phyloP scores from a whole-genome alignment of 2,113 vertebrate genomes.

The Larimichthys crocea region DNA sequence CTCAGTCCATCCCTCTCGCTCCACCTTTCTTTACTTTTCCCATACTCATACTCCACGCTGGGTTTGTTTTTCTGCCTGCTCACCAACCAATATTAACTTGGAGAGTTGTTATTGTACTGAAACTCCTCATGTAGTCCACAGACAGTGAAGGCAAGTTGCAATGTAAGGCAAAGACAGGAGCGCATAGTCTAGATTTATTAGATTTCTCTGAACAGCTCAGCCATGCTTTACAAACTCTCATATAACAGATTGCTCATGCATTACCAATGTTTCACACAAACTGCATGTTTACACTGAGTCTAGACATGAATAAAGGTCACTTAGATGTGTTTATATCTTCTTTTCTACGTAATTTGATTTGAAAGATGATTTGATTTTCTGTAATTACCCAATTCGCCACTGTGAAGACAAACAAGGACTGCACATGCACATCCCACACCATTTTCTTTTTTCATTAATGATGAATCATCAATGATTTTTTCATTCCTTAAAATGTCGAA shows the following conservation, averaged over 20 bases:
- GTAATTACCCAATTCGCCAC: not conserved
- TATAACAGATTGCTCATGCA: not conserved
- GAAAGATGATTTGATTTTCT: not conserved
- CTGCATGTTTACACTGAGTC: not conserved
- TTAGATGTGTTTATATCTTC: not conserved
- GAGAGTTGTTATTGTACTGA: not conserved
- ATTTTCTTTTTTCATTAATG: not conserved
- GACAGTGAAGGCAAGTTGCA: conserved; percentile 8
- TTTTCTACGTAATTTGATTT: not conserved
- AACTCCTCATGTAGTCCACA: not conserved
- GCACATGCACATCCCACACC: not conserved
- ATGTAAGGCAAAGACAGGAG: not conserved
- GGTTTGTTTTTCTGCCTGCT: conserved; percentile 28
- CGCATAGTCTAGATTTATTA: not conserved
- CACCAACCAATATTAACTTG: not conserved
- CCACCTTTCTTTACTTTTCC: conserved; percentile 80
- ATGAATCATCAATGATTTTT: not conserved
- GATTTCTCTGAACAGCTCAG: conserved; percentile 15
- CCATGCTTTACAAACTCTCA: not conserved
- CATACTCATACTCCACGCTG: conserved; percentile 52
- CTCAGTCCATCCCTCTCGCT: conserved; percentile 45
- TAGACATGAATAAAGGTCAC: not conserved
- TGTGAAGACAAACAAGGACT: no score
- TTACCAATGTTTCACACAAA: not conserved
- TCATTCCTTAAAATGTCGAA: not conserved